A percentile compares a stretch with the other conserved stretches of the same genome.
Evolutionary conservation across 2,888 invertebrate genomes (phyloP).

Genomic region (Himalopsyche tibetana): DNA sequence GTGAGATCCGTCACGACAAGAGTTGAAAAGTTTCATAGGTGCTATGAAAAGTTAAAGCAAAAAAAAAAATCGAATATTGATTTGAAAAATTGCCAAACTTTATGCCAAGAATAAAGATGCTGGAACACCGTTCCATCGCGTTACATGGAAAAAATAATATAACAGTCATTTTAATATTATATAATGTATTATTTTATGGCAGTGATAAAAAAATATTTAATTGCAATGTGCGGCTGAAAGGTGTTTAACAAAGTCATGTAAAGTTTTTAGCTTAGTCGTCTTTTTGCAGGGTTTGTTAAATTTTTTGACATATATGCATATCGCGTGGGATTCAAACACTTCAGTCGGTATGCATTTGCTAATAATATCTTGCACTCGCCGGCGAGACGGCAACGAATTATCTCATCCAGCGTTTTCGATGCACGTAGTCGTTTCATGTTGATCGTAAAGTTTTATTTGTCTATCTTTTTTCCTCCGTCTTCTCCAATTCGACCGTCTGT

Average conservation of each 20-base stretch:
- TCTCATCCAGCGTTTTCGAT: conserved; percentile 14
- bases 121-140: no score
- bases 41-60: no score
- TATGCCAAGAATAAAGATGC: no score
- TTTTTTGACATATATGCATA: not conserved
- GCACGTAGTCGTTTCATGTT: conserved; percentile 18
- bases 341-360: not conserved
- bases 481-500: conserved; percentile 18
- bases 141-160: no score
- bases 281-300: not conserved
- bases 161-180: no score
- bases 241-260: not conserved
- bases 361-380: not conserved
- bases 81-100: no score
- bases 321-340: not conserved
- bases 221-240: not conserved
- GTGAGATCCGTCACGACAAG: no score
- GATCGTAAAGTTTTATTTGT: conserved; percentile 40
- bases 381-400: not conserved
- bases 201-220: not conserved
- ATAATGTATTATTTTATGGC: no score
- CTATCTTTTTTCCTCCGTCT: not conserved
- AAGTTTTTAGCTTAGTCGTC: not conserved
- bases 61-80: no score
- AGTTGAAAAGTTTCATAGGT: no score